Conservation (phyloP, 2,113 vertebrate species). For the Suricata suricatta region DNA sequence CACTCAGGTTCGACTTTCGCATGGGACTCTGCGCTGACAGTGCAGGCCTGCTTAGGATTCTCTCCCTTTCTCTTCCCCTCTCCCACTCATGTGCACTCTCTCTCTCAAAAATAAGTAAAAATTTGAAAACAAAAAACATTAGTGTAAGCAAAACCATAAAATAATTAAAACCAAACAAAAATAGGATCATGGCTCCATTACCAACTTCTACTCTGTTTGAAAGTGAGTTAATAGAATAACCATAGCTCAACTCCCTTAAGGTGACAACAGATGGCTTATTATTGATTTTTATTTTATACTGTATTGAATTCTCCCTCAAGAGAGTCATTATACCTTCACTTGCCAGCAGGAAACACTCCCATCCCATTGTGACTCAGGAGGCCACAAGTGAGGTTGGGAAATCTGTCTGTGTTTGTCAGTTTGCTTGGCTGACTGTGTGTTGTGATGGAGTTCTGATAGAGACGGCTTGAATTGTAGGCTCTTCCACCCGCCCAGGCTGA, state of each 20-base stretch:
- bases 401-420: not conserved
- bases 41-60: too few relatives aligned
- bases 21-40: too few relatives aligned
- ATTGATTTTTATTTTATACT: slow-evolving; percentile 66
- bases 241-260: slow-evolving; percentile 30
- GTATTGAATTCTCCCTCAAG: slow-evolving; percentile 52
- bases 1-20: too few relatives aligned
- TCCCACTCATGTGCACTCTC: too few relatives aligned
- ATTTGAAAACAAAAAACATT: not conserved
- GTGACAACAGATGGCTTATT: slow-evolving; percentile 16
- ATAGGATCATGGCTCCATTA: not conserved
- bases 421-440: not conserved
- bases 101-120: too few relatives aligned
- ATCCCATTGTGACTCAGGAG: not conserved
- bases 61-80: too few relatives aligned
- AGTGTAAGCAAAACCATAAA: not conserved
- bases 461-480: too few relatives aligned
- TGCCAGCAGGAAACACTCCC: not conserved
- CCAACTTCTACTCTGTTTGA: not conserved
- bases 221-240: slow-evolving; percentile 46
- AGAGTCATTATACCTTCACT: slow-evolving; percentile 32
- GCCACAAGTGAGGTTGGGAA: not conserved
- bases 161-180: not conserved
- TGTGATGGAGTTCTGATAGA: not conserved
- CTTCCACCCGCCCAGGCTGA: not conserved